Evolutionary conservation across 2,888 invertebrate genomes (phyloP).

Genomic region (Meandrusa payeni): DNA sequence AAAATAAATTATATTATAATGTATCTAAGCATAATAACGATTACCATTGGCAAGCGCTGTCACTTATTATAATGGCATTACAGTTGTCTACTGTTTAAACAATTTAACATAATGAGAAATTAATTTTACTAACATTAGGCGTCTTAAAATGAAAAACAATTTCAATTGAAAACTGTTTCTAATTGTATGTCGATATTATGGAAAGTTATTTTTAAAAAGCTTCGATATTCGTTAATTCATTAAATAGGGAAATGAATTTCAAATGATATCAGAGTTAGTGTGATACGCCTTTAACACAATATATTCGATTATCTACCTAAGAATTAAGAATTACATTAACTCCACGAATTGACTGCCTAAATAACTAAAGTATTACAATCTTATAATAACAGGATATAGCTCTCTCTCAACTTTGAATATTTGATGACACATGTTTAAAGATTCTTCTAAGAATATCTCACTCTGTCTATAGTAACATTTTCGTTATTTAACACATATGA

Average conservation of each 20-base stretch:
- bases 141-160: no score
- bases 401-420: not conserved
- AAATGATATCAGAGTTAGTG: slow-evolving; percentile 8
- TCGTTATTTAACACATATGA: no score
- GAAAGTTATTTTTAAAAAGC: slow-evolving; percentile 2
- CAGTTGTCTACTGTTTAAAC: slow-evolving; percentile 25
- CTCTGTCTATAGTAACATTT: no score
- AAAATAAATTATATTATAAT: slow-evolving; percentile 15
- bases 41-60: slow-evolving; percentile 40
- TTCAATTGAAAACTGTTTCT: no score
- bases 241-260: no score
- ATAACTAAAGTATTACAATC: slow-evolving; percentile 6
- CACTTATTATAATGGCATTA: slow-evolving; percentile 36
- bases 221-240: no score
- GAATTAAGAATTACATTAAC: slow-evolving; percentile 12
- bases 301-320: slow-evolving; percentile 30
- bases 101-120: slow-evolving; percentile 33
- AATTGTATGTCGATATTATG: no score
- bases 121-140: slow-evolving; percentile 28
- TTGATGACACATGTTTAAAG: no score
- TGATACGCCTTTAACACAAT: slow-evolving; percentile 7
- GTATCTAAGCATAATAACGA: slow-evolving; percentile 22
- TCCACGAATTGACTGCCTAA: slow-evolving; percentile 13
- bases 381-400: slow-evolving; percentile 3
- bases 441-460: no score